Base-by-base conservation (phyloP, 2,797 vertebrate species). In the Mormyrus proboscirostris region DNA sequence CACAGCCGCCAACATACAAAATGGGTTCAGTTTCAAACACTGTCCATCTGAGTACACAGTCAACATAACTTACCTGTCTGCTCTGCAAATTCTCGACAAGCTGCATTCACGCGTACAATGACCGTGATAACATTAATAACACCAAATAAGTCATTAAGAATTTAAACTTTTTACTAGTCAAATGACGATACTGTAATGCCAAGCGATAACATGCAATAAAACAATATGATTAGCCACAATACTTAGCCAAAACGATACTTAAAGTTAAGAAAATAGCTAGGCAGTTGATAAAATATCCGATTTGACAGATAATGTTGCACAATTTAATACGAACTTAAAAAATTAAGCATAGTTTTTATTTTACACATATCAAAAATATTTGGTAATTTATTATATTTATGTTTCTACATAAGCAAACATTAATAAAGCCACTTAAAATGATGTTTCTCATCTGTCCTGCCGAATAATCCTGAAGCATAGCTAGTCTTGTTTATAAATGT, bases 391-490 rank as follows among this genome's bases (percentile, higher is more conserved):
- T 82, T 47, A n/a, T 47, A 82, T 22, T 82, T 44, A 47, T 82
- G 76, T 82, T 82, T 47, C 38, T 82, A 47, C 41, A 82, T 44
- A 82, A 47, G 76, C 6, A 82, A 82, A 82, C 41, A 82, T 38
- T 73, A 73, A 82, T n/a, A 82, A 82, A 82, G 76, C 41, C 38
- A 82, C 76, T 47, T 82, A 47, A 82, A 79, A 82, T 47, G 19
- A 10, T 82, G 76, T 82, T 82, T 82, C 76, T 82, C 19, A 22
- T 82, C 41, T 82, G 69, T 76, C 41, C 33, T 76, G 69, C 12
- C 33, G 22, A 85, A 53, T 25, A 85, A 85, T 50, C n/a, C 12
- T 47, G 41, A 25, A 84, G 82, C 41, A 84, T 84, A 84, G n/a
- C 82, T 22, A 85, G 47, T 25, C 44, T 53, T 85, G 22, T 14